Evolutionary conservation across 2,113 vertebrate species (phyloP).

Genomic region (Bombycilla garrulus): DNA sequence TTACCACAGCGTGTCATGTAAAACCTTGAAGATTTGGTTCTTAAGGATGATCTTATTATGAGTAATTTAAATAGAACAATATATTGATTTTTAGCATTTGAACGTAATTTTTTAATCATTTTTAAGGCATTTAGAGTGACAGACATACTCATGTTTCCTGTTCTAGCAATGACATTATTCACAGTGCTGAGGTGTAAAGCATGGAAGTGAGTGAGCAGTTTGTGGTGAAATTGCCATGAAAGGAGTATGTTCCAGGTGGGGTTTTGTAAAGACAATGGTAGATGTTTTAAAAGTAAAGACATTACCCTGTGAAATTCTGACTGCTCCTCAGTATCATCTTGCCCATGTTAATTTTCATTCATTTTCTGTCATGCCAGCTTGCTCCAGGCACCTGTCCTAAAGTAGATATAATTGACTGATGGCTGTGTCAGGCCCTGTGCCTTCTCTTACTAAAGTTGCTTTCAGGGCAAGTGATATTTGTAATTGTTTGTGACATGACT

Average conservation of each 20-base stretch:
- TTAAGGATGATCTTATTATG: not conserved
- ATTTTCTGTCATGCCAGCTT: not conserved
- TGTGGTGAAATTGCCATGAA: not conserved
- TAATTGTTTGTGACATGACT: not conserved
- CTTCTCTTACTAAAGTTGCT: not conserved
- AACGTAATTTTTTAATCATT: not conserved
- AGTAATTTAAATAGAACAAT: slow-evolving; percentile 15
- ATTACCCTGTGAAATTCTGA: not conserved
- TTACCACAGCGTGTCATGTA: not conserved
- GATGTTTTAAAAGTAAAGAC: not conserved
- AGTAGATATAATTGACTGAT: not conserved
- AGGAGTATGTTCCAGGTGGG: not conserved
- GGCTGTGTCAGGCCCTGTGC: not conserved
- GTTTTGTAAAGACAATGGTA: not conserved
- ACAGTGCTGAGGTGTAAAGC: not conserved
- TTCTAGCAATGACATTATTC: not conserved
- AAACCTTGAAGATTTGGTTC: not conserved
- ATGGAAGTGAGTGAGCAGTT: not conserved
- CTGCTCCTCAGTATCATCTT: not conserved
- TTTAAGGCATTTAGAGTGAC: not conserved
- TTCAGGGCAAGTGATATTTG: not conserved
- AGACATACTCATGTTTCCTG: not conserved
- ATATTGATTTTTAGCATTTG: slow-evolving; percentile 36
- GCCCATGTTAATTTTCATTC: not conserved
- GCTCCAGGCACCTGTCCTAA: not conserved